These are phyloP conservation scores for Ceyx melanurus DNA, from an alignment of 2,113 vertebrate genomes.

Conservation along the genomic window DNA sequence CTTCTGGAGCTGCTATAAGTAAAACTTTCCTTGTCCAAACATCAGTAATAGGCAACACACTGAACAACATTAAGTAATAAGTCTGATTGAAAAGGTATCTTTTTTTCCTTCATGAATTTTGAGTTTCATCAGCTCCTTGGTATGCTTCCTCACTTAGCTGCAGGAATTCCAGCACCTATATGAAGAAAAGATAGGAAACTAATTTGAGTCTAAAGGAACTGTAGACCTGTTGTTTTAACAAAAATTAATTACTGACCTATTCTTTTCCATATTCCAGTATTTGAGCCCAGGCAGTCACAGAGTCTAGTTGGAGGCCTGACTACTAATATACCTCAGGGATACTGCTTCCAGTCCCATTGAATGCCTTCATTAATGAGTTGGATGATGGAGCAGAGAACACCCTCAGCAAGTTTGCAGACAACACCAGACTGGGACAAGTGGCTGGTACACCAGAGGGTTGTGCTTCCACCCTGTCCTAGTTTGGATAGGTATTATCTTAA, in stretches of 20 bases:
- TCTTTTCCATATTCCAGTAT: neutral
- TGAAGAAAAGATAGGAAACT: neutral
- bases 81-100: neutral
- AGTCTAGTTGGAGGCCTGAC: neutral
- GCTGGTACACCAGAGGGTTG: neutral
- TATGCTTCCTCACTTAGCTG: neutral
- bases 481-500: too few relatives aligned
- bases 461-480: neutral
- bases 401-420: neutral
- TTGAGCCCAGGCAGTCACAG: neutral
- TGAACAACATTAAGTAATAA: neutral
- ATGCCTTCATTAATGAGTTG: neutral
- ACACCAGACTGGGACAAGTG: neutral
- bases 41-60: neutral
- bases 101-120: neutral
- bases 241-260: neutral
- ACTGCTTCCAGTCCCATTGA: neutral
- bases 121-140: neutral
- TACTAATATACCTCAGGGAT: neutral
- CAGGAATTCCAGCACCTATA: neutral
- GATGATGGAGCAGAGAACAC: neutral
- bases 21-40: neutral
- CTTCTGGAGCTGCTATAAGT: neutral
- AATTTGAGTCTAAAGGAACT: neutral
- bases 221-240: neutral